Percentiles rank a stretch among this genome's conserved stretches.
Evolutionary conservation across 2,113 vertebrate species (phyloP).

Genomic region (Cervus canadensis): DNA sequence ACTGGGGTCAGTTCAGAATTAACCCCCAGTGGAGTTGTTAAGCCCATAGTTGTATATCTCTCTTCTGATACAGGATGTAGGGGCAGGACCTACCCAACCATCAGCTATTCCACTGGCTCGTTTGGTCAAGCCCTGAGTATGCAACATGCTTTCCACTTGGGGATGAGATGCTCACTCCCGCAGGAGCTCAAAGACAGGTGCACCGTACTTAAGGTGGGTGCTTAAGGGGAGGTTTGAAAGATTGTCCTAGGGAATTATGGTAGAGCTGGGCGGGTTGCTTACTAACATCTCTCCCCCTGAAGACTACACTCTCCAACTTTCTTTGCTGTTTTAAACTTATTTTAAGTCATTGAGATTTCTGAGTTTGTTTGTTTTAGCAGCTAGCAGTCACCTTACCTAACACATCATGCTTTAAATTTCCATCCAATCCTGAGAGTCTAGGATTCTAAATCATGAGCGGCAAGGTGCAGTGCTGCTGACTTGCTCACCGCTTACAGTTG

Average conservation of each 20-base stretch:
- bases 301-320: background rate
- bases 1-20: background rate
- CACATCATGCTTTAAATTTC: background rate
- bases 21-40: background rate
- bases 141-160: background rate
- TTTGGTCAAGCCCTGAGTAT: background rate
- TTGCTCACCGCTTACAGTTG: background rate
- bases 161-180: background rate
- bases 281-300: background rate
- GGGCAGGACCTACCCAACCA: background rate
- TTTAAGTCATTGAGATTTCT: background rate
- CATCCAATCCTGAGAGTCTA: background rate
- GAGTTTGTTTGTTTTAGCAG: background rate
- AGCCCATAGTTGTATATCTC: background rate
- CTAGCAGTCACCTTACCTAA: background rate
- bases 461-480: background rate
- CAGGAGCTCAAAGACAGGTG: background rate
- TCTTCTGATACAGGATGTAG: background rate
- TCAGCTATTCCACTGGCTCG: background rate
- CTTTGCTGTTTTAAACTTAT: background rate
- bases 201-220: background rate
- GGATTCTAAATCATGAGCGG: background rate
- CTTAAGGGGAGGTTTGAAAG: background rate
- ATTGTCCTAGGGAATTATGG: background rate
- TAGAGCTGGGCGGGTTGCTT: background rate